Conservation (phyloP, 2,797 vertebrate species). For the Pitangus sulphuratus region DNA sequence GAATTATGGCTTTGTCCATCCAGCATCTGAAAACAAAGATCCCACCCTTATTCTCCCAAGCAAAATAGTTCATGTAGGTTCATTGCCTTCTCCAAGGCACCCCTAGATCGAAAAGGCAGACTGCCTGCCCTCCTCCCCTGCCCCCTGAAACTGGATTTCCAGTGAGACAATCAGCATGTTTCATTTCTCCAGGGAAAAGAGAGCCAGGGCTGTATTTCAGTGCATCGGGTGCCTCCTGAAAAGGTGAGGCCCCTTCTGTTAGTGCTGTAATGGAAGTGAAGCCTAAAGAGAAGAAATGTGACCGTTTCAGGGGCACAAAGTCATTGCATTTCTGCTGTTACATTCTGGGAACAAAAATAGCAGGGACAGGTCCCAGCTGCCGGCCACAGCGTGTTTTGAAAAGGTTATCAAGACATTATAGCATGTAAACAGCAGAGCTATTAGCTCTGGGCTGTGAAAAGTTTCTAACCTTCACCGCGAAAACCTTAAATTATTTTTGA, state of each 20-base stretch:
- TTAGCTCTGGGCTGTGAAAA: slow-evolving; percentile 78
- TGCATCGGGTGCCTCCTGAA: slow-evolving; percentile 42
- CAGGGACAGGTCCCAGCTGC: slow-evolving; percentile 74
- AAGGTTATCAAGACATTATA: slow-evolving; percentile 80
- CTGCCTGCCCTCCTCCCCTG: background rate
- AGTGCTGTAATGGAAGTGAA: slow-evolving; percentile 37
- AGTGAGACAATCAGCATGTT: background rate
- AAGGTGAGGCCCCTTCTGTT: slow-evolving; percentile 66
- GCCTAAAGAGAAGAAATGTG: slow-evolving; percentile 69
- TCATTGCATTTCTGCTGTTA: slow-evolving; percentile 63
- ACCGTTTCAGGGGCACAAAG: slow-evolving; percentile 67
- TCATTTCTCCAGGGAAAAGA: slow-evolving; percentile 41
- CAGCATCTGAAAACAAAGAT: background rate
- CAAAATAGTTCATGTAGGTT: background rate
- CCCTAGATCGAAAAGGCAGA: background rate
- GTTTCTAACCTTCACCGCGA: slow-evolving; percentile 79
- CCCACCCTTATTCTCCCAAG: background rate
- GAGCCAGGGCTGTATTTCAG: slow-evolving; percentile 36
- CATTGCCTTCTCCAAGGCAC: background rate
- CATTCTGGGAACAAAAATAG: slow-evolving; percentile 70
- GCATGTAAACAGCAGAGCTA: slow-evolving; percentile 78
- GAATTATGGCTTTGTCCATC: background rate
- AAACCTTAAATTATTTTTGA: slow-evolving; percentile 82
- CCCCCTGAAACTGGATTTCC: background rate
- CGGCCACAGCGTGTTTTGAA: slow-evolving; percentile 69